Conservation (phyloP, 2,888 invertebrate species). For the Pyrgus malvae region DNA sequence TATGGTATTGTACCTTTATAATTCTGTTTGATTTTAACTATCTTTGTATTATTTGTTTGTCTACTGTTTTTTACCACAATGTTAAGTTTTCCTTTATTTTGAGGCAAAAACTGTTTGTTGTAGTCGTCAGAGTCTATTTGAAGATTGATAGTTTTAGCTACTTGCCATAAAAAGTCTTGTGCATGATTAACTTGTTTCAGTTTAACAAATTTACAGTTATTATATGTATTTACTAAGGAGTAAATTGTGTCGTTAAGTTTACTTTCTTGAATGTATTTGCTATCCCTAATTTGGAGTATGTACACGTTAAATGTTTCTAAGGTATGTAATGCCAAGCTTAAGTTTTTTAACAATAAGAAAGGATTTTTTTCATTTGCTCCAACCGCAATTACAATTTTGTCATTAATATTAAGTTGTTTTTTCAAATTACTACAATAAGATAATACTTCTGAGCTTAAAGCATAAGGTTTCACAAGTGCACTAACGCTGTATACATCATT, state of each 20-base stretch:
- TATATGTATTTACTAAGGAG: neutral
- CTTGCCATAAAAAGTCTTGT: neutral
- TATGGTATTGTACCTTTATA: slow-evolving; percentile 8
- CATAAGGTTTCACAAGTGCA: slow-evolving; percentile 3
- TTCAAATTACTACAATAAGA: neutral
- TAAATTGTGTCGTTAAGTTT: neutral
- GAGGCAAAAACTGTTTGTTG: no score
- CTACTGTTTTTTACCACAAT: no score
- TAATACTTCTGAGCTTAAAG: neutral
- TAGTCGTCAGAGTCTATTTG: slow-evolving; percentile 8
- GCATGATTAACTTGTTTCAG: neutral
- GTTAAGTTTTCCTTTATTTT: no score
- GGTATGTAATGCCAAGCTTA: neutral
- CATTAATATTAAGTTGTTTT: neutral
- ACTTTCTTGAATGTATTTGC: neutral
- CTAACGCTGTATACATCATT: neutral
- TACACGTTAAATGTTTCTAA: neutral
- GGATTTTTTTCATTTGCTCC: slow-evolving; percentile 7
- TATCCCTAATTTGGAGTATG: neutral
- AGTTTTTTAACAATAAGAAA: neutral
- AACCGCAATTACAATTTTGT: slow-evolving; percentile 1
- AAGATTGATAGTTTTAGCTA: slow-evolving; percentile 1
- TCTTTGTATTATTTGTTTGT: no score
- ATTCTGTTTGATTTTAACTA: neutral
- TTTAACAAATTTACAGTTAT: slow-evolving; percentile 1